Percentiles rank a stretch among this genome's conserved stretches.
phyloP scores from a whole-genome alignment of 2,113 vertebrate genomes.

The Archocentrus centrarchus region DNA sequence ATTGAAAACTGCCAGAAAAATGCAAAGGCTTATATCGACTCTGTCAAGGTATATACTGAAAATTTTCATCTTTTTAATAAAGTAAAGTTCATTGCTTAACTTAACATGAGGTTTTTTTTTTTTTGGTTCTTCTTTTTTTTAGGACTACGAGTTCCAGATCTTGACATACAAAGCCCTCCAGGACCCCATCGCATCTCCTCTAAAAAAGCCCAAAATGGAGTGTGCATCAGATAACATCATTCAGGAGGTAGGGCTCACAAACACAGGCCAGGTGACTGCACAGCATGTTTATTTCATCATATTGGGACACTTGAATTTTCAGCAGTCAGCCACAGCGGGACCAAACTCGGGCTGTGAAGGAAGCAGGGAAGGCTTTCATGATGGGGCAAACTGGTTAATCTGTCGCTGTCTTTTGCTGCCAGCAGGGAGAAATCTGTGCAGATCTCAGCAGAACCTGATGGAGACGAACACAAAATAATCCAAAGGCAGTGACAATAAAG shows the following conservation, averaged over 20 bases:
- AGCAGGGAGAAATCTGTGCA: not conserved
- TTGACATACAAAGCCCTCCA: constrained; percentile 93
- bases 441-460: not conserved
- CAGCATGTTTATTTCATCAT: not conserved
- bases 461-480: not conserved
- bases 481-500: not conserved
- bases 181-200: constrained; percentile 88
- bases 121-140: not conserved
- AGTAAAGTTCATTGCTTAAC: rapidly evolving
- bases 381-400: not conserved
- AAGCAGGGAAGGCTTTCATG: not conserved
- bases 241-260: constrained; percentile 83
- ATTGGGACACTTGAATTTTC: not conserved
- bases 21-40: constrained; percentile 93
- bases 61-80: not conserved
- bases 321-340: not conserved
- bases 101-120: not conserved
- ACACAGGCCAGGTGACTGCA: not conserved
- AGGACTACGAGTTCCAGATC: constrained; percentile 96
- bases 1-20: constrained; percentile 91
- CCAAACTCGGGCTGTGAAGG: not conserved
- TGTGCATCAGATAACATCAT: constrained; percentile 91
- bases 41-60: constrained; percentile 87
- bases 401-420: rapidly evolving
- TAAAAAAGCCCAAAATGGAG: constrained; percentile 94